A percentile compares a stretch with the other conserved stretches of the same genome.
Evolutionary conservation across 2,888 invertebrate genomes (phyloP).

Genomic region (Drosophila fulvimacula): DNA sequence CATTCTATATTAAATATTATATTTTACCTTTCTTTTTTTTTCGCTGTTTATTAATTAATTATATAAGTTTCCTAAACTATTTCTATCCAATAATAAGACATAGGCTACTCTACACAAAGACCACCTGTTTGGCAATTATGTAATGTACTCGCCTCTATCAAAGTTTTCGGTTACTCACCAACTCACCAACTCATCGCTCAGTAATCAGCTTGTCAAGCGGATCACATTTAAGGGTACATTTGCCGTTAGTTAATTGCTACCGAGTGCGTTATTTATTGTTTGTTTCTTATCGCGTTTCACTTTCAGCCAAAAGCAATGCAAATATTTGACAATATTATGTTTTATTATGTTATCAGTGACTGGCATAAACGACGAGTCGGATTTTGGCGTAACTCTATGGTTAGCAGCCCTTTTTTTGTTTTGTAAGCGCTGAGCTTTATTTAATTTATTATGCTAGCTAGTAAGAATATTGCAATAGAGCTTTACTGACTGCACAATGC

Average conservation of each 20-base stretch:
- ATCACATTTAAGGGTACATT: not conserved
- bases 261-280: conserved; percentile 1
- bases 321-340: conserved; percentile 58
- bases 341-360: conserved; percentile 36
- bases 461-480: not conserved
- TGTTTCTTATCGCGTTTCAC: conserved; percentile 51
- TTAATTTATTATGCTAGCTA: conserved; percentile 4
- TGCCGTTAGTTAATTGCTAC: conserved; percentile 23
- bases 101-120: not conserved
- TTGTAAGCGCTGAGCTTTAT: conserved; percentile 21
- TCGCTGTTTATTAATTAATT: too few relatives aligned
- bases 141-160: not conserved
- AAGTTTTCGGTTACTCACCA: not conserved
- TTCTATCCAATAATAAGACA: not conserved
- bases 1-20: too few relatives aligned
- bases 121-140: not conserved
- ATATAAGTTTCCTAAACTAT: too few relatives aligned
- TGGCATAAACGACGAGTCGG: conserved; percentile 13
- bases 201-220: not conserved
- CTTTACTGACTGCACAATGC: not conserved
- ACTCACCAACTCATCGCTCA: not conserved
- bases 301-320: conserved; percentile 44
- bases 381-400: conserved; percentile 3
- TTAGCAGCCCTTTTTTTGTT: conserved; percentile 12
- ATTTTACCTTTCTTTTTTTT: too few relatives aligned